Evolutionary conservation across 2,888 invertebrate genomes (phyloP), one percentile per base, ranked within the genome.

Genomic region (Mesorhabditis spiculigera): DNA sequence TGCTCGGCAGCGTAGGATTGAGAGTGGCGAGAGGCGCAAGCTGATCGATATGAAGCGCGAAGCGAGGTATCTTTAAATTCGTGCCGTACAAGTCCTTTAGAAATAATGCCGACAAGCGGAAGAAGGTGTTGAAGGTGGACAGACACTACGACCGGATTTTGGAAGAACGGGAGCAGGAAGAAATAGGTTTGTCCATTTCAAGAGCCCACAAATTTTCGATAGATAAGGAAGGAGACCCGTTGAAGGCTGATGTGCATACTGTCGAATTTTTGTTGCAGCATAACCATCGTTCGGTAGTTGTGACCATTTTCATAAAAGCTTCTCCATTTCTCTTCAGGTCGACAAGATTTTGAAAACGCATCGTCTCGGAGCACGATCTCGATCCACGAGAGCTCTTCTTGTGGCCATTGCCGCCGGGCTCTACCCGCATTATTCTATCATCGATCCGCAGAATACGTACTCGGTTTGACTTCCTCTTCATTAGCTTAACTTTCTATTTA

Each of bases 391-490:
- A 45, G 66, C 81, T 4, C 70, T 83, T 10, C 65, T 80, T 67
- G 72, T 81, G 28, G 93, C 97, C 71, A 87, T 98, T 41, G 92
- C 93, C 78, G 92, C 93, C 87, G 95, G 96, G 0, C 89, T 98
- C 68, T 97, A 96, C 87, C 97, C 97, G 0, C 95, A 97, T 88
- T 90, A 95, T 71, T 93, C 95, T 0, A 90, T 94, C n/a, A 91
- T 93, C 0, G 97, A 98, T 86, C 93, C 94, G 82, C 93, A 92
- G 82, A 97, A 97, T 87, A 91, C 92, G 81, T 93, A 92, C 83
- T 94, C 94, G 89, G 90, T 71, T 62, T 65, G 13, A 44, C 43
- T 0, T 41, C 42, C 3, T 41, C 42, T 13, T 41, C 16, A n/a
- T 50, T n/a, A 63, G 41, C 28, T 42, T 13, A 6, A 43, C n/a